Evolutionary conservation across 2,797 vertebrate species (phyloP).

Genomic region (Helicolenus hilgendorfi): DNA sequence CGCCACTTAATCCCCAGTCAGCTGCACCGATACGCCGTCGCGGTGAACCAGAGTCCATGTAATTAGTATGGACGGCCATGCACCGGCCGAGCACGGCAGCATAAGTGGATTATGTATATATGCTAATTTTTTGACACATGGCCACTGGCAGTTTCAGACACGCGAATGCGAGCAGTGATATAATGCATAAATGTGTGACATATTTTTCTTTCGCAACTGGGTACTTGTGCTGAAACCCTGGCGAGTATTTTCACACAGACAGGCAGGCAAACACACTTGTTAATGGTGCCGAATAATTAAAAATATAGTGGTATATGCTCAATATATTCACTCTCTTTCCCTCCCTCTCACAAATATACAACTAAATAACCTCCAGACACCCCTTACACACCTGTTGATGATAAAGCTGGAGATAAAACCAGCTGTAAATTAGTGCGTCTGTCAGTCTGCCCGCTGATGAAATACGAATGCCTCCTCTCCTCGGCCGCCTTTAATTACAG

Average conservation of each 20-base stretch:
- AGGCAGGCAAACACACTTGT: background rate
- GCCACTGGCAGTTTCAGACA: constrained; percentile 48
- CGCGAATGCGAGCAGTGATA: constrained; percentile 32
- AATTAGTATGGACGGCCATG: constrained; percentile 71
- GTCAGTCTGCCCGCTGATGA: background rate
- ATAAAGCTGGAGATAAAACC: background rate
- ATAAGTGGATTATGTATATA: constrained; percentile 74
- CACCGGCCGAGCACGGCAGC: constrained; percentile 31
- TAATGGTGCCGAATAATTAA: background rate
- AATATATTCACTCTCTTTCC: background rate
- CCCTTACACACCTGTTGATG: constrained; percentile 18
- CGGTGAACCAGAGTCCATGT: constrained; percentile 40
- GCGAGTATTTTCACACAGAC: background rate
- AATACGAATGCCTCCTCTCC: constrained; percentile 10
- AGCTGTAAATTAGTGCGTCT: background rate
- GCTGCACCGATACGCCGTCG: constrained; percentile 45
- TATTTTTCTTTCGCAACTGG: background rate
- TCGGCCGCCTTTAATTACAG: constrained; percentile 72
- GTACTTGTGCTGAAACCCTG: background rate
- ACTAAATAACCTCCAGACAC: background rate
- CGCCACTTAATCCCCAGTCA: constrained; percentile 56
- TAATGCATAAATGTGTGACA: constrained; percentile 4
- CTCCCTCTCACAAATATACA: background rate
- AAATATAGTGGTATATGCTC: background rate
- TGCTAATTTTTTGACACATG: constrained; percentile 48